phyloP scores from a whole-genome alignment of 2,797 vertebrate species.

The Mycteria americana region DNA sequence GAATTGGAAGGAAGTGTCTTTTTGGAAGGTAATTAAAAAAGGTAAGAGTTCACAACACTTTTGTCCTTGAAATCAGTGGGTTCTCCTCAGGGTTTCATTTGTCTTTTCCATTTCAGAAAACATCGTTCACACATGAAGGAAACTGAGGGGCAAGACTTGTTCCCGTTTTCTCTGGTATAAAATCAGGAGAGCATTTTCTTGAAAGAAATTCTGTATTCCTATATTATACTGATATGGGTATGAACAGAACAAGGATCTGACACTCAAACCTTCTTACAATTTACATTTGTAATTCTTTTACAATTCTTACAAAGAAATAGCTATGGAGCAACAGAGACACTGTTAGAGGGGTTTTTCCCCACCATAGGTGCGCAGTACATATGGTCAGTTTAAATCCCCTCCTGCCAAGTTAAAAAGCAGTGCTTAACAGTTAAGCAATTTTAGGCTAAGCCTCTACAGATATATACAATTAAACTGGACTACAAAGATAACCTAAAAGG shows the following conservation, averaged over 20 bases:
- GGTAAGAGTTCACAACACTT: not conserved
- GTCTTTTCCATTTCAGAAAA: not conserved
- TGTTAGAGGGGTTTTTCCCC: not conserved
- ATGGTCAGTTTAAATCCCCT: not conserved
- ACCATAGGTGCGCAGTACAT: fast-evolving
- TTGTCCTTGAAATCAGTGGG: not conserved
- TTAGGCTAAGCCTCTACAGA: not conserved
- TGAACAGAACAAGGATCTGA: not conserved
- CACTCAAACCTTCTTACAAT: not conserved
- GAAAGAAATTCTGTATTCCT: not conserved
- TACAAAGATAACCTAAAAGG: not conserved
- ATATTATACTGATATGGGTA: not conserved
- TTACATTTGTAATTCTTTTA: too few relatives aligned
- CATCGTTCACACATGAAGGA: not conserved
- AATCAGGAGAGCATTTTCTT: not conserved
- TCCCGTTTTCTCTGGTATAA: not conserved
- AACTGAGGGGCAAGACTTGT: not conserved
- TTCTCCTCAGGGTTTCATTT: not conserved
- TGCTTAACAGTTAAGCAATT: not conserved
- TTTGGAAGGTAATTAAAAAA: not conserved
- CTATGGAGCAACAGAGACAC: not conserved
- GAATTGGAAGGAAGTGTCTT: not conserved
- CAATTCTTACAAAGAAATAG: too few relatives aligned
- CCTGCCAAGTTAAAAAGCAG: not conserved
- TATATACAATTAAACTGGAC: not conserved